A percentile compares a stretch with the other conserved stretches of the same genome.
These are phyloP conservation scores for Phycodurus eques DNA, from an alignment of 2,113 vertebrate species.

Conservation along the genomic window DNA sequence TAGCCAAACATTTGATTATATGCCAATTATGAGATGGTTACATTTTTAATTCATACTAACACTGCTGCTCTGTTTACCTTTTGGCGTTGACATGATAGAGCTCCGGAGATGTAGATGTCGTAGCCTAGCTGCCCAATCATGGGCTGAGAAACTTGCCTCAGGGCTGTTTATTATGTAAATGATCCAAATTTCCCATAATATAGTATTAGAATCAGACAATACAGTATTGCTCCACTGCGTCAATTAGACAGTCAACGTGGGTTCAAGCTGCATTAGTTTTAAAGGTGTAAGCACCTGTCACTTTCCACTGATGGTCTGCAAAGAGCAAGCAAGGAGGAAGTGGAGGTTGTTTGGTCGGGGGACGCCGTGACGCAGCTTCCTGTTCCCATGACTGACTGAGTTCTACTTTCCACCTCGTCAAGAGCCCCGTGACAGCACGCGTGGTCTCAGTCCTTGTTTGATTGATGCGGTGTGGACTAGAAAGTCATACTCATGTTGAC, in stretches of 20 bases:
- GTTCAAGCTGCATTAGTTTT: neutral
- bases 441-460: constrained; percentile 49
- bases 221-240: neutral
- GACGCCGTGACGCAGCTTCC: constrained; percentile 85
- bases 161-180: no score
- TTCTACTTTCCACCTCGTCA: constrained; percentile 77
- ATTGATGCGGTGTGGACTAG: constrained; percentile 56
- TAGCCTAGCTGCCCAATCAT: no score
- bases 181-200: neutral
- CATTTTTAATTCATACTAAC: neutral
- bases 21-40: neutral
- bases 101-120: no score
- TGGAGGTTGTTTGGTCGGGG: constrained; percentile 57
- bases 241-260: neutral
- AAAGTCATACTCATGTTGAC: constrained; percentile 73
- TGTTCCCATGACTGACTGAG: constrained; percentile 66
- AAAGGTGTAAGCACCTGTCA: neutral
- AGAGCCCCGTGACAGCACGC: constrained; percentile 37
- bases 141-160: no score
- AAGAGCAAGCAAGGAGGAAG: constrained; percentile 79
- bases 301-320: constrained; percentile 62
- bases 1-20: neutral
- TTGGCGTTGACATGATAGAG: no score
- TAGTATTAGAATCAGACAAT: neutral
- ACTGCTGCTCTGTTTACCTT: neutral